Percentiles rank a stretch among this genome's conserved stretches.
Evolutionary conservation across 2,888 invertebrate genomes (phyloP).

Genomic region (Agapetus fuscipes): DNA sequence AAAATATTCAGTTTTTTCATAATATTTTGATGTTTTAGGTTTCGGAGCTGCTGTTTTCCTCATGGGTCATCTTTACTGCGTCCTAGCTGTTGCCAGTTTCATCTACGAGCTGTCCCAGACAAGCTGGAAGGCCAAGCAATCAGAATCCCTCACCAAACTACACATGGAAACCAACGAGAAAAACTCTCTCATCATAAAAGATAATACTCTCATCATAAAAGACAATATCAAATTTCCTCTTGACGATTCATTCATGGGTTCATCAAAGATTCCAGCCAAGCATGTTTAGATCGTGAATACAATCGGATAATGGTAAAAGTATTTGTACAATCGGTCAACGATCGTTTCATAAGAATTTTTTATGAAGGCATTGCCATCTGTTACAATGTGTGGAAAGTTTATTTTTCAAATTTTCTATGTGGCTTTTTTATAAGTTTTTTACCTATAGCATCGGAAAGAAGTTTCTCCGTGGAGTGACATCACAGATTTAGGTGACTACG

Average conservation of each 20-base stretch:
- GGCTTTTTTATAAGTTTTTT: no score
- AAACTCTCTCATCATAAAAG: constrained; percentile 10
- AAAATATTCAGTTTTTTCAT: no score
- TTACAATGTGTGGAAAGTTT: no score
- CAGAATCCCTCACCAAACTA: constrained; percentile 6
- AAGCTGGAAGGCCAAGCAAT: constrained; percentile 8
- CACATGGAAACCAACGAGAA: constrained; percentile 13
- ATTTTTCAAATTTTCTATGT: no score
- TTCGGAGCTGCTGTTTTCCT: constrained; percentile 36
- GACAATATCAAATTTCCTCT: constrained; percentile 9
- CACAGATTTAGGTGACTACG: no score
- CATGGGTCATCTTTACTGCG: constrained; percentile 38
- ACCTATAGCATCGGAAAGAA: no score
- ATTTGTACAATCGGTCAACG: no score
- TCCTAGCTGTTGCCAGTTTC: constrained; percentile 40
- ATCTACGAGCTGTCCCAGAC: constrained; percentile 20
- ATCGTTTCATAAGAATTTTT: no score
- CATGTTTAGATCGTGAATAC: constrained; percentile 9
- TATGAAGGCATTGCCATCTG: no score
- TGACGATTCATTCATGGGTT: constrained; percentile 3
- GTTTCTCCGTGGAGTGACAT: no score
- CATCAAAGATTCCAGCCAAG: constrained; percentile 6
- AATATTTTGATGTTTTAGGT: constrained; percentile 31
- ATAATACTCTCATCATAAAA: constrained; percentile 6
- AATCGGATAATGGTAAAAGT: neutral